Conservation (phyloP, 2,888 invertebrate species). For the Diadegma fenestrale region DNA sequence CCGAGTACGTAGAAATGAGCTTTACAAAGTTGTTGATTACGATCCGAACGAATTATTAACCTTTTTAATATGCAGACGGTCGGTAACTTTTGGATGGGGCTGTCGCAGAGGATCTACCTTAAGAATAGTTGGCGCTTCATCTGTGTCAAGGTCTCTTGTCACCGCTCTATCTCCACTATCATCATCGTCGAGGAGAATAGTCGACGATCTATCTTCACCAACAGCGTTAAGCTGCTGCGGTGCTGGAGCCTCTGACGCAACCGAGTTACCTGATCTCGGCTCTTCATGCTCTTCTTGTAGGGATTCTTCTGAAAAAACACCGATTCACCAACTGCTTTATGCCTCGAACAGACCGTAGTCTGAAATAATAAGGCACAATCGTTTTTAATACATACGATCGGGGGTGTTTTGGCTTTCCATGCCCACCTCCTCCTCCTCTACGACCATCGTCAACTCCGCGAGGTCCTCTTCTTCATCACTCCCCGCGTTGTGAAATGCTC, state of each 20-base stretch:
- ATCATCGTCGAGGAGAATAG: background rate
- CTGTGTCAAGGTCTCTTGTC: background rate
- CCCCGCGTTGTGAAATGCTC: background rate
- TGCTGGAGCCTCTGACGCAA: background rate
- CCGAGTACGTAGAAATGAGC: too few species aligned
- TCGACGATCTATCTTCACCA: background rate
- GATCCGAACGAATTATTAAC: too few species aligned
- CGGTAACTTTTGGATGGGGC: too few species aligned
- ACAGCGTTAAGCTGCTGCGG: background rate
- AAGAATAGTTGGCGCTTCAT: background rate
- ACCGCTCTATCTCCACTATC: background rate
- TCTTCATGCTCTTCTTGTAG: background rate
- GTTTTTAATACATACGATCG: constrained; percentile 12
- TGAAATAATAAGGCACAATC: background rate
- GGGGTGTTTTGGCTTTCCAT: background rate
- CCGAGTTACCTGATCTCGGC: background rate
- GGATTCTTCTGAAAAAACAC: background rate
- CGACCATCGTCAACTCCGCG: constrained; percentile 4
- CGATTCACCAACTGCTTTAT: background rate
- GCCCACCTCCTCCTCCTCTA: background rate
- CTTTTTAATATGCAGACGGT: too few species aligned
- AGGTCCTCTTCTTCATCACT: constrained; percentile 28
- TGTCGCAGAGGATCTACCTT: too few species aligned
- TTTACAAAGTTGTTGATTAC: too few species aligned
- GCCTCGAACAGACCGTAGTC: background rate